Evolutionary conservation across 2,113 vertebrate species (phyloP).

Genomic region (Rhinolophus ferrumequinum): DNA sequence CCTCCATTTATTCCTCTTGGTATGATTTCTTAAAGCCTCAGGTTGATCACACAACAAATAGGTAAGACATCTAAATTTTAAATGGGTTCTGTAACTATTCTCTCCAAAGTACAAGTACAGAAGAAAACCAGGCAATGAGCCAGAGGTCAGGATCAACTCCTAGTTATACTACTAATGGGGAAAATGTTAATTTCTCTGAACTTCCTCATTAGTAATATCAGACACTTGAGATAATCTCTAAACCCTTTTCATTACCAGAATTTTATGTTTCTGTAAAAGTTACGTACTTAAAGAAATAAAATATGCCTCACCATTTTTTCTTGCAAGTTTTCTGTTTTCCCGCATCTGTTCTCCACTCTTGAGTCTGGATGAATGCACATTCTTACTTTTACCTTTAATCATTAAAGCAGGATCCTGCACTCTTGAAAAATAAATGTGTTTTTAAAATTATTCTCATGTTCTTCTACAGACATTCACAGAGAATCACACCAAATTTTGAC

Average conservation of each 20-base stretch:
- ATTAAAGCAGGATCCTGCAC: slow-evolving; percentile 62
- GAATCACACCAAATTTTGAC: slow-evolving; percentile 1
- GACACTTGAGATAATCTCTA: slow-evolving; percentile 1
- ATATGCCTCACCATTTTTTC: slow-evolving; percentile 77
- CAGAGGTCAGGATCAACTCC: slow-evolving; percentile 3
- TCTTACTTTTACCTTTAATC: slow-evolving; percentile 45
- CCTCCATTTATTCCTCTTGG: not conserved
- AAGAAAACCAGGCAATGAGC: not conserved
- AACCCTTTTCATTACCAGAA: slow-evolving; percentile 21
- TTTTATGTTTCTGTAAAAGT: slow-evolving; percentile 32
- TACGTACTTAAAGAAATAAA: slow-evolving; percentile 33
- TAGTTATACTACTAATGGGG: not conserved
- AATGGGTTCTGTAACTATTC: slow-evolving; percentile 21
- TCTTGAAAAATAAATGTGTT: slow-evolving; percentile 71
- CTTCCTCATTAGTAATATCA: slow-evolving; percentile 25
- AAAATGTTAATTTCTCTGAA: slow-evolving; percentile 24
- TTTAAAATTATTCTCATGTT: slow-evolving; percentile 63
- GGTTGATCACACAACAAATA: not conserved
- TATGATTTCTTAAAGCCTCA: slow-evolving; percentile 10
- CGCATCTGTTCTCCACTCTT: slow-evolving; percentile 46
- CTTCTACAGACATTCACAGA: not conserved
- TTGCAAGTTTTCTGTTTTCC: slow-evolving; percentile 72
- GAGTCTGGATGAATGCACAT: not conserved
- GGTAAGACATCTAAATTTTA: not conserved
- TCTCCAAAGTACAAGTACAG: not conserved